These are phyloP conservation scores for Dascillus cervinus DNA, from an alignment of 2,888 invertebrate genomes.

Conservation along the genomic window DNA sequence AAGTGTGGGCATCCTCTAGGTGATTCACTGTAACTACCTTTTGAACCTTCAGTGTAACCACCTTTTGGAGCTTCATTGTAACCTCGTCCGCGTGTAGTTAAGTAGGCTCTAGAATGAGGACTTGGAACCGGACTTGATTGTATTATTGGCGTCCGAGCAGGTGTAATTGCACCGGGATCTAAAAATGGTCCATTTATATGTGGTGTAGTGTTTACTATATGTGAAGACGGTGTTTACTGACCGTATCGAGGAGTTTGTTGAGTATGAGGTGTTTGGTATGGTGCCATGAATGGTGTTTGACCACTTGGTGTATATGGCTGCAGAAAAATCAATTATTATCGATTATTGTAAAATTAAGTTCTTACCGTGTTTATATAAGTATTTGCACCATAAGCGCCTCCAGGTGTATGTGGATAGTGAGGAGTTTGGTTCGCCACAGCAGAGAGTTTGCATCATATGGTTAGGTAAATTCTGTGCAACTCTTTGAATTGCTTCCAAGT, in stretches of 20 bases:
- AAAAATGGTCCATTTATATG: conserved; percentile 48
- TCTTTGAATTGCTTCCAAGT: conserved; percentile 60
- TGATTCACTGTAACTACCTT: too few species aligned
- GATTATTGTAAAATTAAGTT: too few species aligned
- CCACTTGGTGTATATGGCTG: conserved; percentile 84
- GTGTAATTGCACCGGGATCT: conserved; percentile 50
- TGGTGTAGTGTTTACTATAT: conserved; percentile 25
- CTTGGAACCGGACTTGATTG: conserved; percentile 32
- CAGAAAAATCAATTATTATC: conserved; percentile 12
- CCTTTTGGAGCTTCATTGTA: too few species aligned
- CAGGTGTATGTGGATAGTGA: conserved; percentile 65
- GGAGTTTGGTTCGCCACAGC: conserved; percentile 66
- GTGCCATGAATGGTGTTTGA: conserved; percentile 91
- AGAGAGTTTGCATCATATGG: conserved; percentile 61
- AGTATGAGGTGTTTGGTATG: conserved; percentile 67
- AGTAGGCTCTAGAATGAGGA: conserved; percentile 29
- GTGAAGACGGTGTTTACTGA: conserved; percentile 43
- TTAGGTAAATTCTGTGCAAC: conserved; percentile 63
- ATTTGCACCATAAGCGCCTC: conserved; percentile 51
- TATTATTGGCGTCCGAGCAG: conserved; percentile 33
- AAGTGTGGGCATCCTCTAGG: conserved; percentile 24
- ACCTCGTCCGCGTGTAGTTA: too few species aligned
- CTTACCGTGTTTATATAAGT: conserved; percentile 67
- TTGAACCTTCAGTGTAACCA: too few species aligned
- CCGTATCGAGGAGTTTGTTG: conserved; percentile 63